Evolutionary conservation across 2,113 vertebrate genomes (phyloP), one percentile per base, ranked within the genome.

Genomic region (Aldabrachelys gigantea): DNA sequence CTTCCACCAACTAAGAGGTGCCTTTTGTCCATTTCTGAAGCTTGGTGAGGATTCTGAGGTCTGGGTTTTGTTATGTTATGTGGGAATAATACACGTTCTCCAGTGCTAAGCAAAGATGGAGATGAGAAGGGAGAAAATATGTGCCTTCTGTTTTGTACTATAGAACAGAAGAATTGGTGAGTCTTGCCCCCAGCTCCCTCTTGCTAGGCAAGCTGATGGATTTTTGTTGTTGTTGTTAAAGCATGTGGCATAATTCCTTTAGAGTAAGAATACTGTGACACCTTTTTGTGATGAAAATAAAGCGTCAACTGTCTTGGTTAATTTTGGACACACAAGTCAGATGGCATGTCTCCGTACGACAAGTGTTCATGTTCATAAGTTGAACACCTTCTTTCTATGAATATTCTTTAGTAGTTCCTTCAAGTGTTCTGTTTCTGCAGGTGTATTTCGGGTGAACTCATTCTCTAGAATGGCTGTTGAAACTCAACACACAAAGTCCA

Each of bases 41-140:
- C 82, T 87, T 89, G 75, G 14, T 22, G 50, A 72, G 76, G 82
- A 80, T 94, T 80, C 90, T 69, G 78, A 94, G 69, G 17, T 19
- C 38, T 11, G 59, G 95, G 29, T 69, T 83, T 1, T 79, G 49
- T 69, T 75, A 87, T 59, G 76, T 50, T 44, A 2, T 21, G 54
- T 27, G 57, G 80, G 88, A 69, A 91, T 89, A 97, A 92, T 94
- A 91, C 93, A 92, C 53, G 75, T 24, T 5, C 13, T 2, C 4
- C 69, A 1, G 31, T 52, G 25, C 25, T 90, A 93, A 92, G 94
- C 92, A 69, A 91, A 91, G 91, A 95, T 80, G 83, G 84, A 89
- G 84, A 80, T 5, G 24, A 95, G 90, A 87, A 94, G 91, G 89
- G 96, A 95, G 95, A 49, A 89, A 82, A 24, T 0, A 0, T 41